These are phyloP conservation scores for Pelobates fuscus DNA, from an alignment of 2,113 vertebrate genomes.

Conservation along the genomic window DNA sequence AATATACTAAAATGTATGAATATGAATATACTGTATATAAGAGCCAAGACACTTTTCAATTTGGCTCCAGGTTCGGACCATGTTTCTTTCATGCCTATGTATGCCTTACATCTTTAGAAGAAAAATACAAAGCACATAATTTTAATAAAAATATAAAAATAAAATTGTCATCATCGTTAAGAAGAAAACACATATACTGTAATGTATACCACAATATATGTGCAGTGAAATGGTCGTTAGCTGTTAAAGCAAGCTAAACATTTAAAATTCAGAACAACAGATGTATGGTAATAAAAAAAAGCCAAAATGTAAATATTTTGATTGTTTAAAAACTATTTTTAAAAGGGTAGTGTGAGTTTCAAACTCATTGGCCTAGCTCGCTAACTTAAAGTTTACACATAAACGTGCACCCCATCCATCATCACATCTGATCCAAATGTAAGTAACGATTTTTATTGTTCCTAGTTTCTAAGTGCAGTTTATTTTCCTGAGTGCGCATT, in stretches of 20 bases:
- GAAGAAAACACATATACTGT: constrained; percentile 5
- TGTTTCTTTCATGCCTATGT: too few species aligned
- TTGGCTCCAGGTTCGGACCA: too few species aligned
- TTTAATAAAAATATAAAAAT: background rate
- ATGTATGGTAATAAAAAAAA: background rate
- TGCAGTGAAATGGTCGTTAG: background rate
- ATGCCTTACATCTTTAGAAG: too few species aligned
- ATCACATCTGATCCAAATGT: constrained; percentile 83
- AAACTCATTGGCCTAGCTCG: constrained; percentile 34
- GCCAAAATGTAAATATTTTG: constrained; percentile 12
- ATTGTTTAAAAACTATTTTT: constrained; percentile 2
- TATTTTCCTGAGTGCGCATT: constrained; percentile 95
- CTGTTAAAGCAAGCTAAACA: background rate
- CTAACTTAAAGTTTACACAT: constrained; percentile 61
- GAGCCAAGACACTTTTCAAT: too few species aligned
- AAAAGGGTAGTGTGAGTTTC: constrained; percentile 15
- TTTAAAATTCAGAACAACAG: background rate
- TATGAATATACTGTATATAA: too few species aligned
- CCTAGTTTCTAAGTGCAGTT: constrained; percentile 89
- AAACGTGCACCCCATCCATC: constrained; percentile 74
- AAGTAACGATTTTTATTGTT: constrained; percentile 93
- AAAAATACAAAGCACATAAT: background rate
- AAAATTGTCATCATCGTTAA: background rate
- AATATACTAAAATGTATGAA: too few species aligned
- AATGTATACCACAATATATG: too few species aligned